Evolutionary conservation across 2,113 vertebrate genomes (phyloP).

Genomic region (Pungitius pungitius): DNA sequence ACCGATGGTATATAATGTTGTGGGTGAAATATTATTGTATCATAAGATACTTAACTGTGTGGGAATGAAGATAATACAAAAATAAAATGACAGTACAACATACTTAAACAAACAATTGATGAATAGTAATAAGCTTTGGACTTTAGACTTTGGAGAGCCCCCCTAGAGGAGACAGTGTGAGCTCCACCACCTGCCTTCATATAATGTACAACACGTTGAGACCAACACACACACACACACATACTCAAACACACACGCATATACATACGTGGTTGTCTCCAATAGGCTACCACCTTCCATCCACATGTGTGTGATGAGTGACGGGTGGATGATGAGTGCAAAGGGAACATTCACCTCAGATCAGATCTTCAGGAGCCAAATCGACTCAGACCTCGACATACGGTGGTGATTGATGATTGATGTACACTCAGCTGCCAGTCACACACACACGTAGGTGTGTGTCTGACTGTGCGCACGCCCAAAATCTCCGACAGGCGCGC

Average conservation of each 20-base stretch:
- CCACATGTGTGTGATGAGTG: conserved; percentile 37
- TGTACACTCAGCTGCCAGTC: neutral
- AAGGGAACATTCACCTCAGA: conserved; percentile 48
- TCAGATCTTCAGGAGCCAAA: conserved; percentile 27
- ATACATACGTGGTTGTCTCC: conserved; percentile 12
- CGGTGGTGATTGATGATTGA: conserved; percentile 7
- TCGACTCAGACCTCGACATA: conserved; percentile 17
- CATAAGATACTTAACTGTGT: neutral
- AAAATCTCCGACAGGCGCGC: neutral
- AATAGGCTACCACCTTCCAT: conserved; percentile 37
- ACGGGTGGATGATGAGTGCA: conserved; percentile 31
- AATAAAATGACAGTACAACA: neutral
- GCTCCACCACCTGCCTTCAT: conserved; percentile 37
- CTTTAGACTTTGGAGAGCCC: conserved; percentile 23
- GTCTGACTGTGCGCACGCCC: neutral
- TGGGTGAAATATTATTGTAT: neutral
- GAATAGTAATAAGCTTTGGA: neutral
- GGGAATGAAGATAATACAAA: neutral
- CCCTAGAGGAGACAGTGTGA: conserved; percentile 25
- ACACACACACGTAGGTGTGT: neutral
- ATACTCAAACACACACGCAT: conserved; percentile 27
- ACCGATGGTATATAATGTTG: neutral
- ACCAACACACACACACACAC: conserved; percentile 10
- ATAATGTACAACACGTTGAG: neutral
- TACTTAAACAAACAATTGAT: neutral